phyloP scores from a whole-genome alignment of 2,113 vertebrate species.

The Ptilonorhynchus violaceus region DNA sequence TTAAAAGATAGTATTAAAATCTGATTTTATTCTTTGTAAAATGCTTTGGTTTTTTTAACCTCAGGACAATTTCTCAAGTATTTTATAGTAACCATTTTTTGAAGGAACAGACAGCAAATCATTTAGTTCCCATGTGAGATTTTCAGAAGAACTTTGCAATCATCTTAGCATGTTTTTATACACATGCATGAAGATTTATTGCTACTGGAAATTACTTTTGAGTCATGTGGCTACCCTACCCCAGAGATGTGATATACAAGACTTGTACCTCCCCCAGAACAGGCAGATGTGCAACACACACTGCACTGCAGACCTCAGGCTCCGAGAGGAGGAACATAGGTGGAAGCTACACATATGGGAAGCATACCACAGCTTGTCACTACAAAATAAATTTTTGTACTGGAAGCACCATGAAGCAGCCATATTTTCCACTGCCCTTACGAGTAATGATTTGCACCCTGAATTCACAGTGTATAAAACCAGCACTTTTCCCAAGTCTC shows the following conservation, averaged over 20 bases:
- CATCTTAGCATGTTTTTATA: background rate
- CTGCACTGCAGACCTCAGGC: background rate
- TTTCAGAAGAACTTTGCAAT: background rate
- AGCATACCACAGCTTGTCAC: background rate
- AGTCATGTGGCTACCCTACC: background rate
- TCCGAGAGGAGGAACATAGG: background rate
- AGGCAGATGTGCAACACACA: fast-evolving
- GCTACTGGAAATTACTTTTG: background rate
- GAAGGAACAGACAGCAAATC: background rate
- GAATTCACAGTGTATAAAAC: background rate
- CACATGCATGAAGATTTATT: background rate
- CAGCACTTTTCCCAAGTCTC: background rate
- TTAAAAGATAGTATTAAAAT: background rate
- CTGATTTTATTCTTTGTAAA: background rate
- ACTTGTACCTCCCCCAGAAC: background rate
- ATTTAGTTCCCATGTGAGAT: background rate
- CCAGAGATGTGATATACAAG: background rate
- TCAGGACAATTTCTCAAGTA: background rate
- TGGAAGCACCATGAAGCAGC: background rate
- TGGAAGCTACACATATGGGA: background rate
- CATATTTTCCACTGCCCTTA: background rate
- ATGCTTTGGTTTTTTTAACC: background rate
- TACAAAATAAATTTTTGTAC: background rate
- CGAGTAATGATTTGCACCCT: background rate
- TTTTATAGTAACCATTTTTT: background rate